These are phyloP conservation scores for Bombus consobrinus DNA, from an alignment of 1,140 invertebrate genomes.

Conservation along the genomic window DNA sequence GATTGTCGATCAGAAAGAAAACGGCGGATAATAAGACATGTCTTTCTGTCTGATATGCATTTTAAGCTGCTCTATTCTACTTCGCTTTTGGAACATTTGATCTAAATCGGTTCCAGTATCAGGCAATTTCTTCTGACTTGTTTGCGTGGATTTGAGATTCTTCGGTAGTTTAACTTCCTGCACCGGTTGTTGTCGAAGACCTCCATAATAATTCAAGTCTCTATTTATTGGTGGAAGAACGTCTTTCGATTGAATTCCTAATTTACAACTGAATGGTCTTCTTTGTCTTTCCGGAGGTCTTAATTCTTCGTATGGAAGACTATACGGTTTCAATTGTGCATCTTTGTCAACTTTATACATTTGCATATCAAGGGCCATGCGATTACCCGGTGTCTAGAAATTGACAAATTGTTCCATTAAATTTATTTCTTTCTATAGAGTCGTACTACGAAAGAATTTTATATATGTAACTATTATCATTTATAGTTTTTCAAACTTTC, in stretches of 20 bases:
- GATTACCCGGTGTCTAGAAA: background rate
- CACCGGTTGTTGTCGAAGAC: background rate
- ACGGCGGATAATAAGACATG: background rate
- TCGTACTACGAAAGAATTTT: no score
- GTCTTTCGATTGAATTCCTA: conserved; percentile 32
- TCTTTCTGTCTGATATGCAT: background rate
- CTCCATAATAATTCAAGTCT: background rate
- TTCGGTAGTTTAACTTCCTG: background rate
- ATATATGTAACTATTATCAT: no score
- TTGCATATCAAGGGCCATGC: background rate
- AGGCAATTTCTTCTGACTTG: background rate
- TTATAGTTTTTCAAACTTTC: no score
- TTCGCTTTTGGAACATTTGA: background rate
- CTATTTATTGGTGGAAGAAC: background rate
- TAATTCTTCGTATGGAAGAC: conserved; percentile 39
- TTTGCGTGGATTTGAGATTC: background rate
- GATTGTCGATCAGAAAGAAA: no score
- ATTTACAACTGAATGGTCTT: conserved; percentile 34
- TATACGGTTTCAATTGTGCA: background rate
- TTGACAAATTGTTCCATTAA: background rate
- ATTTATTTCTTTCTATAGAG: background rate
- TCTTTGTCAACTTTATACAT: background rate
- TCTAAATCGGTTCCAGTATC: no score
- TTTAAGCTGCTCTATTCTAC: conserved; percentile 35
- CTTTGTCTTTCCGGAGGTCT: conserved; percentile 15